Conservation (phyloP, 2,113 vertebrate species). For the Nesogale talazaci region DNA sequence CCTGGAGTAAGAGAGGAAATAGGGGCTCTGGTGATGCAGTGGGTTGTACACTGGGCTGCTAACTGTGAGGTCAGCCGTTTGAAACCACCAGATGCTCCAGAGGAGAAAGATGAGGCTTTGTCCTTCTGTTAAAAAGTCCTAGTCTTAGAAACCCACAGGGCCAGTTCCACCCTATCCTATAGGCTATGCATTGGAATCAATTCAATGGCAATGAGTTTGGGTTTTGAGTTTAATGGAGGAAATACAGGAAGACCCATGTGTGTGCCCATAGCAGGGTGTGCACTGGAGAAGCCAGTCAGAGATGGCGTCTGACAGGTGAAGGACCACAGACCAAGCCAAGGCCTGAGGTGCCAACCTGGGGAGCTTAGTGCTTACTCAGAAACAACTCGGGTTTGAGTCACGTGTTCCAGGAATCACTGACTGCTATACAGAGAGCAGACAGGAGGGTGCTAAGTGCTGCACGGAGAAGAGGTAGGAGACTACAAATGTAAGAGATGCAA, state of each 20-base stretch:
- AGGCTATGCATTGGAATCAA: too few species aligned
- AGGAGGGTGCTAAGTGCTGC: neutral
- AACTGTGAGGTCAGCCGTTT: too few species aligned
- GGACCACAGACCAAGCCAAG: rapidly evolving
- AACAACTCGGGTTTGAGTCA: neutral
- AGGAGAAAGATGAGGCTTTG: too few species aligned
- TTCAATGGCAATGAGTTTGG: too few species aligned
- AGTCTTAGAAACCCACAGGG: too few species aligned
- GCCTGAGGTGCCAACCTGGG: neutral
- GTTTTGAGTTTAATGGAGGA: neutral
- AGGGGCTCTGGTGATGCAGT: too few species aligned
- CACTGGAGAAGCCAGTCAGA: neutral
- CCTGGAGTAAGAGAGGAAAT: neutral
- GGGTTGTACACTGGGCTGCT: too few species aligned
- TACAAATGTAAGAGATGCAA: neutral
- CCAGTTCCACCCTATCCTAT: too few species aligned
- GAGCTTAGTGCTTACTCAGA: neutral
- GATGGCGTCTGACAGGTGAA: neutral
- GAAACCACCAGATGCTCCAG: too few species aligned
- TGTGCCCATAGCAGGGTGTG: neutral
- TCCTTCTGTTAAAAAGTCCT: too few species aligned
- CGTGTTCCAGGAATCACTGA: neutral
- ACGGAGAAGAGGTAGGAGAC: neutral
- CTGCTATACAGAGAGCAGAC: neutral
- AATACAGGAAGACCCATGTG: neutral